Percentiles rank a stretch among this genome's conserved stretches.
phyloP scores from a whole-genome alignment of 2,113 vertebrate species.

The Caracal caracal region DNA sequence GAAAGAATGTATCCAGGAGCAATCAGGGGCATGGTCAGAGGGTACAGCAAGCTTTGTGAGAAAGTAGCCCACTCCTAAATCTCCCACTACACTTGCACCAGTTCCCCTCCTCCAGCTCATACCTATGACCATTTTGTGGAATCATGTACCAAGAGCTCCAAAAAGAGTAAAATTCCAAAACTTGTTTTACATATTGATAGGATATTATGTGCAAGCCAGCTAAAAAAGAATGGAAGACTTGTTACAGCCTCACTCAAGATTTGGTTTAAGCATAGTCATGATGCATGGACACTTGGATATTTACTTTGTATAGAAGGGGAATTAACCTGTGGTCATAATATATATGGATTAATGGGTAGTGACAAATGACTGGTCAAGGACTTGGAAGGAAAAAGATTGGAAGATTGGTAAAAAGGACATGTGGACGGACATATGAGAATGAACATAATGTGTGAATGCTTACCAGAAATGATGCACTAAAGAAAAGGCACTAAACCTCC shows the following conservation, averaged over 20 bases:
- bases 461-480: background rate
- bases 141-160: background rate
- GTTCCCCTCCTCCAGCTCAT: background rate
- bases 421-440: background rate
- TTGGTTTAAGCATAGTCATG: background rate
- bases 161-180: background rate
- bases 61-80: background rate
- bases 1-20: background rate
- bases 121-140: background rate
- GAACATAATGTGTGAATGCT: background rate
- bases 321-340: background rate
- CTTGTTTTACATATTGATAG: background rate
- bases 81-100: background rate
- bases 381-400: background rate
- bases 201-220: background rate
- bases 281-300: background rate
- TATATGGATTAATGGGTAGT: background rate
- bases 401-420: background rate
- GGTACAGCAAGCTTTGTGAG: background rate
- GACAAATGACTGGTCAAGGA: background rate
- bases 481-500: background rate
- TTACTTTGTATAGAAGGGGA: background rate
- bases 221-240: background rate
- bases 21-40: background rate
- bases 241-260: background rate